Evolutionary conservation across 2,113 vertebrate species (phyloP).

Genomic region (Vulpes lagopus): DNA sequence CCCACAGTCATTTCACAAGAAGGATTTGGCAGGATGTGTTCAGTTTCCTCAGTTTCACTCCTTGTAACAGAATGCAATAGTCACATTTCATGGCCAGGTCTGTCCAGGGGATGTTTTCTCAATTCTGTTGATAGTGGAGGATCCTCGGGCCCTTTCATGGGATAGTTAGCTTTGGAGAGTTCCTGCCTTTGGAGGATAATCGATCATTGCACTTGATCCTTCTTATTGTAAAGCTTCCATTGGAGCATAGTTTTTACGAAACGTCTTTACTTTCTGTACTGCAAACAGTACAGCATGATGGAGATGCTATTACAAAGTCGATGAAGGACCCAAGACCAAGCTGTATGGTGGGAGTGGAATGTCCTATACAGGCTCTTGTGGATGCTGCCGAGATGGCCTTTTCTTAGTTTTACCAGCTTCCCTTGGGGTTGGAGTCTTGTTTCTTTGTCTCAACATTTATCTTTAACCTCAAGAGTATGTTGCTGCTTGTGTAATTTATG

Average conservation of each 20-base stretch:
- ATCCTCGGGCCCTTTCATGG: background rate
- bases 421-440: background rate
- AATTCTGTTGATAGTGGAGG: background rate
- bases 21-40: slow-evolving; percentile 3
- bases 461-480: slow-evolving; percentile 56
- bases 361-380: background rate
- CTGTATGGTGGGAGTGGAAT: background rate
- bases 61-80: background rate
- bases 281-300: background rate
- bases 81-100: background rate
- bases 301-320: background rate
- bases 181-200: background rate
- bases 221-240: background rate
- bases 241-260: slow-evolving; percentile 11
- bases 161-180: background rate
- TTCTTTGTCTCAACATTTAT: slow-evolving; percentile 50
- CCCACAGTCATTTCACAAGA: slow-evolving; percentile 19
- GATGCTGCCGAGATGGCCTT: background rate
- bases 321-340: background rate
- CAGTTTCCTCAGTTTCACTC: slow-evolving; percentile 32
- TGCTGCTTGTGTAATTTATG: slow-evolving; percentile 19
- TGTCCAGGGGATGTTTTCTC: background rate
- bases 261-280: background rate
- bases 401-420: slow-evolving; percentile 27
- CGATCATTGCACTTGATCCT: background rate